Conservation (phyloP, 2,113 vertebrate species). For the Dipodomys merriami region DNA sequence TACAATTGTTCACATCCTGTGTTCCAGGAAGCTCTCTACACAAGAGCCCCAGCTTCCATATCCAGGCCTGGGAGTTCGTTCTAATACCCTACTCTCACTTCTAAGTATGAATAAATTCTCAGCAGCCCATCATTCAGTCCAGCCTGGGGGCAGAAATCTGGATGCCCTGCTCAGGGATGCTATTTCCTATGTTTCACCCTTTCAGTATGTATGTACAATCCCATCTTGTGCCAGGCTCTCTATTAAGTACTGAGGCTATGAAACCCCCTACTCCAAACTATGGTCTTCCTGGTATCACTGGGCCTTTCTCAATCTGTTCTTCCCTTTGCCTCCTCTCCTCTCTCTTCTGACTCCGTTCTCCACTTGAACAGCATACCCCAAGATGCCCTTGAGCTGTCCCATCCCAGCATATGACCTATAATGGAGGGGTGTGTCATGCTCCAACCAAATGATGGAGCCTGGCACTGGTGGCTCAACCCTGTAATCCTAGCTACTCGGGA, state of each 20-base stretch:
- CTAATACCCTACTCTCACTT: neutral
- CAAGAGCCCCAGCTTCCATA: neutral
- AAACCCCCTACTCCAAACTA: neutral
- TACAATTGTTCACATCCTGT: fast-evolving
- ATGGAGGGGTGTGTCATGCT: neutral
- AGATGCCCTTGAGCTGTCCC: neutral
- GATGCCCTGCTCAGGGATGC: neutral
- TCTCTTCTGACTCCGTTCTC: neutral
- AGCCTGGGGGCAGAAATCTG: fast-evolving
- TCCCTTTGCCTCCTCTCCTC: neutral
- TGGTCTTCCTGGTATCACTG: no score
- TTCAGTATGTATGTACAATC: neutral
- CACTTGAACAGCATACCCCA: neutral
- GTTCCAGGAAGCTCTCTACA: neutral
- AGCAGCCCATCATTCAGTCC: neutral
- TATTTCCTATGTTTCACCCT: neutral
- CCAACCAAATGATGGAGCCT: neutral
- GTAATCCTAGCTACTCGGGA: no score
- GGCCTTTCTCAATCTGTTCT: neutral
- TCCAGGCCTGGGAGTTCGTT: neutral
- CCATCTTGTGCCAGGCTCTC: neutral
- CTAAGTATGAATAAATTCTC: neutral
- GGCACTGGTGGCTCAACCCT: no score
- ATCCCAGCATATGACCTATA: fast-evolving
- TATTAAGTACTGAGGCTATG: neutral